Base-by-base conservation (phyloP, 2,797 vertebrate species). In the Rhinoraja longicauda region DNA sequence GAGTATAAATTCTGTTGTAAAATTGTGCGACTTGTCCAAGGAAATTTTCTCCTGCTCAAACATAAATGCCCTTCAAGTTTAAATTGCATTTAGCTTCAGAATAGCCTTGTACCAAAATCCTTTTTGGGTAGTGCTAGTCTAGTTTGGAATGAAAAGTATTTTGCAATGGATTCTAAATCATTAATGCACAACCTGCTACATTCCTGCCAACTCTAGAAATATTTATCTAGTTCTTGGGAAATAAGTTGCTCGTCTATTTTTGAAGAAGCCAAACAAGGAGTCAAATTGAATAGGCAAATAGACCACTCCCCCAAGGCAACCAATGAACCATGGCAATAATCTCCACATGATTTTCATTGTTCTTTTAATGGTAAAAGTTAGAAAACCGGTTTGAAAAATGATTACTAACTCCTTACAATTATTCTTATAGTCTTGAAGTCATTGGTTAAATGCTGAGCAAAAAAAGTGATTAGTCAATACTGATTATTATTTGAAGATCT, bases 311-410 rank as follows among this genome's bases (percentile, higher is more conserved):
- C 13, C 70, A 92, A 12, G 53, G 24, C 36, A 75, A 1, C 45
- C 53, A 32, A 12, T 92, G 59, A 8, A n/a, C 59, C 59, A 88
- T 62, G 64, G 36, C 70, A 53, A 91, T 73, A 67, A 45, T 36
- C 36, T 73, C 90, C 67, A 75, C n/a, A 21, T 45, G 88, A 21
- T 62, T 86, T 86, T 86, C 82, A 64, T 88, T 67, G 84, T 88
- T 88, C 84, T 67, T 88, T 67, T 64, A 64, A 8, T 10, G n/a
- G 17, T 3, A 88, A 15, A 36, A 36, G 32, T 36, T 77, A 36
- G 3, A 19, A 67, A 88, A 36, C 59, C 32, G 32, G 1, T 64
- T 36, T 32, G 15, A 36, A 9, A 88, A 17, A 1, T n/a, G 26
- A 29, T n/a, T 84, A 12, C 13, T 29, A 53, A 84, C 26, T 84